Conservation (phyloP, 2,797 vertebrate species). For the Cetoscarus ocellatus region DNA sequence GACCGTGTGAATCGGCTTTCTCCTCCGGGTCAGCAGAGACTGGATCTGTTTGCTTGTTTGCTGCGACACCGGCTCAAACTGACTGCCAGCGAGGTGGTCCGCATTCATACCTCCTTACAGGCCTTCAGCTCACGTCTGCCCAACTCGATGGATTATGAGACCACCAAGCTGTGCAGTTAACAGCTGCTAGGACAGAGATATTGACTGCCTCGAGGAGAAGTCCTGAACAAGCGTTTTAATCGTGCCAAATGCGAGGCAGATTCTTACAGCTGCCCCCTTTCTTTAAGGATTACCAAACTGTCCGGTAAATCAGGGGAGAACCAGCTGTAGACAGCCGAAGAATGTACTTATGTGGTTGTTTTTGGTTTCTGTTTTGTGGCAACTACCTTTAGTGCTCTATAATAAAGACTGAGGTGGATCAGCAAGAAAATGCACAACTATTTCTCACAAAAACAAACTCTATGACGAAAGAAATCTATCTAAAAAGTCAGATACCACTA, state of each 20-base stretch:
- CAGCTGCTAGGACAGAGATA: slow-evolving; percentile 65
- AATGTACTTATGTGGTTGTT: slow-evolving; percentile 70
- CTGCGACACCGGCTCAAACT: slow-evolving; percentile 96
- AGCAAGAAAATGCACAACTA: slow-evolving; percentile 59
- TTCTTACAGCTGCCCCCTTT: slow-evolving; percentile 38
- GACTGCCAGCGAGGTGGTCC: slow-evolving; percentile 94
- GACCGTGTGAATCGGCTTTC: slow-evolving; percentile 96
- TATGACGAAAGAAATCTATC: slow-evolving; percentile 41
- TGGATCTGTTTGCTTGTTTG: slow-evolving; percentile 96
- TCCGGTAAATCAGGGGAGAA: slow-evolving; percentile 47
- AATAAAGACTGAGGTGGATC: slow-evolving; percentile 42
- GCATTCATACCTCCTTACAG: slow-evolving; percentile 94
- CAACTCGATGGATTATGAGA: slow-evolving; percentile 95
- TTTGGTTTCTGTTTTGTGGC: slow-evolving; percentile 60
- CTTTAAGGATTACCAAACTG: slow-evolving; percentile 59
- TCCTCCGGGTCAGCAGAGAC: slow-evolving; percentile 90
- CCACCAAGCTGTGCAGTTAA: slow-evolving; percentile 98
- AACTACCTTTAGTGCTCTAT: slow-evolving; percentile 54
- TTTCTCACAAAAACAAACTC: slow-evolving; percentile 52
- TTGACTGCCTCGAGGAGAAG: slow-evolving; percentile 27
- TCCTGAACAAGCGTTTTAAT: slow-evolving; percentile 25
- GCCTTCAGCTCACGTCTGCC: slow-evolving; percentile 94
- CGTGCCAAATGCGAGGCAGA: slow-evolving; percentile 30
- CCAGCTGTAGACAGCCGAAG: slow-evolving; percentile 62
- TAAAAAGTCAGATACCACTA: slow-evolving; percentile 62